These are phyloP conservation scores for Laticauda colubrina DNA, from an alignment of 2,113 vertebrate genomes.

Conservation along the genomic window DNA sequence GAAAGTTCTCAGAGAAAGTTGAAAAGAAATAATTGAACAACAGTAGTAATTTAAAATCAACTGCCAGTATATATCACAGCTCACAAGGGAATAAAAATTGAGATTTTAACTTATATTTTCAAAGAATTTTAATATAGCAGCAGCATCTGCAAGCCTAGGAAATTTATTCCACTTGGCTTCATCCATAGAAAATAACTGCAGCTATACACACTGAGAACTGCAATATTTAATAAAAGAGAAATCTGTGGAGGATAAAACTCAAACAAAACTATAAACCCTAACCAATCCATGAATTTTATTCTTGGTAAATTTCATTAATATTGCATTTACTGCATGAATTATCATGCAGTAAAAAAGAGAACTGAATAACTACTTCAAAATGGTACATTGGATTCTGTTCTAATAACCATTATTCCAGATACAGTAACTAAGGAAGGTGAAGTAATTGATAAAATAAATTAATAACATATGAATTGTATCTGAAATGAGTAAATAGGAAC, in stretches of 20 bases:
- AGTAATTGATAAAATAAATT: constrained; percentile 2
- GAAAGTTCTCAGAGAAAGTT: background rate
- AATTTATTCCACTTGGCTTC: constrained; percentile 18
- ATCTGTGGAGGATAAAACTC: constrained; percentile 16
- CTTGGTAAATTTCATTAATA: constrained; percentile 23
- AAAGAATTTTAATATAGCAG: background rate
- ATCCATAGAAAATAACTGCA: constrained; percentile 10
- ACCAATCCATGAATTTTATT: constrained; percentile 17
- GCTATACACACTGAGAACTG: constrained; percentile 15
- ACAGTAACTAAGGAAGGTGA: background rate
- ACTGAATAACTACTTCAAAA: background rate
- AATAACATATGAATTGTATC: background rate
- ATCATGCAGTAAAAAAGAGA: background rate
- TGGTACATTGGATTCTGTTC: background rate
- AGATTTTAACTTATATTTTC: constrained; percentile 9
- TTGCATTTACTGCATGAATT: constrained; percentile 5
- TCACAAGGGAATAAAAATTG: background rate
- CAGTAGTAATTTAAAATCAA: background rate
- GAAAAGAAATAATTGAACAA: background rate
- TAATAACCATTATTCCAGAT: background rate
- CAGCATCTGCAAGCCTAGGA: constrained; percentile 15
- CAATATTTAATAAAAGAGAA: constrained; percentile 29
- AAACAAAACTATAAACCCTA: constrained; percentile 7
- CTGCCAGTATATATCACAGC: background rate
- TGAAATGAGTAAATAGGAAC: background rate